phyloP scores from a whole-genome alignment of 2,888 invertebrate species.

The Oxycera nigricornis region DNA sequence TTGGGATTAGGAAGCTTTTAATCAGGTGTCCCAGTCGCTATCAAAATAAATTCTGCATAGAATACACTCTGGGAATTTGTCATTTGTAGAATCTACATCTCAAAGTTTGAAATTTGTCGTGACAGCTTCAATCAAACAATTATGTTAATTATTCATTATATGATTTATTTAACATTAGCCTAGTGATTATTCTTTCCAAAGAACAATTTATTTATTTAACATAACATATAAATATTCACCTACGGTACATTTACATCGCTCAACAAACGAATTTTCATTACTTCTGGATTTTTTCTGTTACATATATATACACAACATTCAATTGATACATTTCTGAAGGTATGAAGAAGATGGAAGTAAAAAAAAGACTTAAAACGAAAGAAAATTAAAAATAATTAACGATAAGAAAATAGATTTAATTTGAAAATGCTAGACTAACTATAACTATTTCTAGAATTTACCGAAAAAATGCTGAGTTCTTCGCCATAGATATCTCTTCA shows the following conservation, averaged over 20 bases:
- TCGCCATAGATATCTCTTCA: background rate
- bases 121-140: background rate
- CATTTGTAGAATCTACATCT: too few species aligned
- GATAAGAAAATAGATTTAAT: background rate
- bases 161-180: slow-evolving; percentile 29
- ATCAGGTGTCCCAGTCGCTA: too few species aligned
- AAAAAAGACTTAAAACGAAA: background rate
- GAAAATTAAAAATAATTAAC: background rate
- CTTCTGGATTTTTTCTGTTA: background rate
- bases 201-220: slow-evolving; percentile 13
- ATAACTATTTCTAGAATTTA: background rate
- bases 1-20: too few species aligned
- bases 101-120: too few species aligned
- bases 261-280: background rate
- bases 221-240: slow-evolving; percentile 29
- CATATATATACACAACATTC: slow-evolving; percentile 27
- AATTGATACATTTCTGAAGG: slow-evolving; percentile 1
- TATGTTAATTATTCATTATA: background rate
- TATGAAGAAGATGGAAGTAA: background rate
- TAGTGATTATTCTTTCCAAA: slow-evolving; percentile 26
- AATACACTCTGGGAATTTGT: too few species aligned
- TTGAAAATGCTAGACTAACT: background rate
- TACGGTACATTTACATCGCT: slow-evolving; percentile 33
- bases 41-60: too few species aligned
- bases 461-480: slow-evolving; percentile 6